Evolutionary conservation across 2,113 vertebrate species (phyloP), one percentile per base, ranked within the genome.

Genomic region (Hypanus sabinus): DNA sequence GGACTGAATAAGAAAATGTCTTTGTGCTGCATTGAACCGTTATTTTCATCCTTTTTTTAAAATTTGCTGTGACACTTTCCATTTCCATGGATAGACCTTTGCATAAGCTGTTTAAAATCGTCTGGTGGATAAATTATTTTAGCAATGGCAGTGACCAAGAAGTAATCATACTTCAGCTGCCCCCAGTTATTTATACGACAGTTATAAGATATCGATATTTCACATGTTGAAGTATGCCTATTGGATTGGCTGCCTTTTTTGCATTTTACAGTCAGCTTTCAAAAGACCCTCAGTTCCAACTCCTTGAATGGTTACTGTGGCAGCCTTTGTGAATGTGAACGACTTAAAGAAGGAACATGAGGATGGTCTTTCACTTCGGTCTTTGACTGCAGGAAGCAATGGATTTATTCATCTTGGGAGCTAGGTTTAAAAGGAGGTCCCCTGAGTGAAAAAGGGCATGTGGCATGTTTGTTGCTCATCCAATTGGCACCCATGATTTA

Each of bases 11-110:
- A 71, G 90, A 57, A 88, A 88, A 88, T 62, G 83, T 38, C 36
- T 46, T 71, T 92, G 33, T 92, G 90, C 68, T 71, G 68, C n/a
- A 24, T 71, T 27, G n/a, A 38, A 70, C 88, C 24, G 68, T 92
- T 92, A 71, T 46, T 88, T 88, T 62, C 75, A 18, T 76, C 30
- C 30, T 57, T 62, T 30, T 30, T 88, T 62, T 88, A 62, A 62
- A 46, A 68, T 92, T 92, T 92, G 33, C 90, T 92, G 18, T 36
- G 62, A 92, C 90, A 92, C 33, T 92, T 92, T 92, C 88, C 88
- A 92, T 70, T 92, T 92, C 90, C 30, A 71, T 27, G 36, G 16
- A 71, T 92, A 71, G 38, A 92, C 33, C 68, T 92, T 92, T 92
- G 90, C 90, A 68, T 71, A 71, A 92, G 27, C 65, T 71, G 90